Evolutionary conservation across 2,113 vertebrate genomes (phyloP), one percentile per base, ranked within the genome.

Genomic region (Lasiurus cinereus): DNA sequence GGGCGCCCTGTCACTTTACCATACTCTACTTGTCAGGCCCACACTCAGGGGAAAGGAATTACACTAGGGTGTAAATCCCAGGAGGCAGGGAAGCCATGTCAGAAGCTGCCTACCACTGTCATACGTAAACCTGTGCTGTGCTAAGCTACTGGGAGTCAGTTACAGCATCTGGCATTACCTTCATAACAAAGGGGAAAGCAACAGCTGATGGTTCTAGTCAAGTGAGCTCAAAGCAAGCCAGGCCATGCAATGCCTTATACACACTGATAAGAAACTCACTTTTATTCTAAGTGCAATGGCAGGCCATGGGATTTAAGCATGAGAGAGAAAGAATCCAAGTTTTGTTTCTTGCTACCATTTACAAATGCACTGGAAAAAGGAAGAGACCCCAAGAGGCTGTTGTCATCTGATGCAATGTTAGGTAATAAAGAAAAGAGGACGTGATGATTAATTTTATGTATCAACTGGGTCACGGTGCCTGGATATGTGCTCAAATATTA

Each of bases 261-360:
- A 2, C 66, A 67, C 76, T 82, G 70, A 69, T 59, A 56, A 84
- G 70, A 92, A 80, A 24, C 54, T 59, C 18, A 29, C 36, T 80
- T 87, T 96, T 83, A 74, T 84, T 90, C 21, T 62, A 78, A 78
- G 59, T 74, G 33, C 15, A 74, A 3, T n/a, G 22, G 22, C 48
- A 77, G 43, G 33, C 48, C 46, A 52, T 73, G 73, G 54, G 4
- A 85, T 43, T 73, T 88, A 70, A 93, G 48, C 13, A 74, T 15
- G 8, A 93, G 11, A 77, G 54, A 76, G 27, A 87, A 90, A 22
- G 18, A 33, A 80, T 59, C 43, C 6, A 94, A 15, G 31, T 84
- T 93, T 91, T 46, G 4, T 85, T 79, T 64, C n/a, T 96, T 90
- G 52, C 46, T 84, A 66, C 11, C 59, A 22, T n/a, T 69, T 64